Evolutionary conservation across 2,797 vertebrate species (phyloP).

Genomic region (Vultur gryphus): DNA sequence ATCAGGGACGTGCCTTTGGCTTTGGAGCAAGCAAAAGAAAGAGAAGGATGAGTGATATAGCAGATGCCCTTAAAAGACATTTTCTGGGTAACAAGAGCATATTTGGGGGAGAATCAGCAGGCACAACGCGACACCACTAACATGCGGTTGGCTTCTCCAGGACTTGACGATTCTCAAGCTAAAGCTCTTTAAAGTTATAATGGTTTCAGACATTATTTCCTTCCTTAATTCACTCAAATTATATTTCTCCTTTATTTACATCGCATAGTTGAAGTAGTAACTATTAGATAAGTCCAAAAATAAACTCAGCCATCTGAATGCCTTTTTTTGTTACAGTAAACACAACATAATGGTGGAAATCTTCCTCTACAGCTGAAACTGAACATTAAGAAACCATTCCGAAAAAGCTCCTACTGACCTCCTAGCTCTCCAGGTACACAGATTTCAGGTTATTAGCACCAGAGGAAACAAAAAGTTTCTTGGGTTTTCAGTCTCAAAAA

Average conservation of each 20-base stretch:
- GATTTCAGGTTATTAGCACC: background rate
- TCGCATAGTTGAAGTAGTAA: background rate
- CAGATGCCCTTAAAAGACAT: background rate
- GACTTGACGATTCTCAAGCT: background rate
- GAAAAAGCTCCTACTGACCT: background rate
- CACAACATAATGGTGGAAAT: background rate
- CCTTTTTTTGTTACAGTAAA: background rate
- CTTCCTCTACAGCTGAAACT: background rate
- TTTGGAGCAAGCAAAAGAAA: constrained; percentile 65
- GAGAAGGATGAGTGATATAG: background rate
- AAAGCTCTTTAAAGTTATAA: background rate
- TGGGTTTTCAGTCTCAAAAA: background rate
- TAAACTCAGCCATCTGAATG: background rate
- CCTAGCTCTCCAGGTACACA: background rate
- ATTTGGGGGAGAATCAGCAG: background rate
- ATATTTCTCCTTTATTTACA: background rate
- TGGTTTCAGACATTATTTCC: background rate
- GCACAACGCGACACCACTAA: background rate
- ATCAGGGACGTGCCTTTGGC: constrained; percentile 98
- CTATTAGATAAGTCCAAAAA: background rate
- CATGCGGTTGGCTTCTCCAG: accelerated
- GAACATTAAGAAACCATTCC: background rate
- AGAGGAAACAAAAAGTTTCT: background rate
- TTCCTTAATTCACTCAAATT: background rate
- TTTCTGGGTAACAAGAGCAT: background rate